A percentile compares a stretch with the other conserved stretches of the same genome.
Evolutionary conservation across 2,888 invertebrate species (phyloP).

Genomic region (Microplitis manilae): DNA sequence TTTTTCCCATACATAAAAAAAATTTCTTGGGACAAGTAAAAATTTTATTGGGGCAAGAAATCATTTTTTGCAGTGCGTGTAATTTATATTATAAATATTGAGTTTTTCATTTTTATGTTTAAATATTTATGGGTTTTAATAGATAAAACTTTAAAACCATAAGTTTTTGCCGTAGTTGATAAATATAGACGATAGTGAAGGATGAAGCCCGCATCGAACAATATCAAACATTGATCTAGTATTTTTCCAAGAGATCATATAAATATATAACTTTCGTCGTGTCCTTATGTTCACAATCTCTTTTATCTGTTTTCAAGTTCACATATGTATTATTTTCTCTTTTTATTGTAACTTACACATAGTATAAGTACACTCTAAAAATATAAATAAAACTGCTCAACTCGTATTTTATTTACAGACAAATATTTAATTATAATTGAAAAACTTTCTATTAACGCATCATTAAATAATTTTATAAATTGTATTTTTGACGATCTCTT

Average conservation of each 20-base stretch:
- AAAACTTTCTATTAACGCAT: background rate
- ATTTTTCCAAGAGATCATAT: background rate
- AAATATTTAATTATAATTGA: background rate
- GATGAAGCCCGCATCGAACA: background rate
- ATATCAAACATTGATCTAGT: background rate
- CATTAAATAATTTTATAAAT: background rate
- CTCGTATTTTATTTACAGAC: background rate
- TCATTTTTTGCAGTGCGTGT: no score
- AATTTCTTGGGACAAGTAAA: no score
- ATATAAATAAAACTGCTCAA: background rate
- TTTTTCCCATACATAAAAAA: no score
- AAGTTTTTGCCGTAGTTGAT: no score
- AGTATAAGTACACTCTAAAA: background rate
- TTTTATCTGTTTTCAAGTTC: background rate
- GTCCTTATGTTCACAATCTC: conserved; percentile 2
- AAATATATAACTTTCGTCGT: conserved; percentile 4
- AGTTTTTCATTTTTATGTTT: no score
- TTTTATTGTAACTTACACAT: background rate
- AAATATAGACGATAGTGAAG: background rate
- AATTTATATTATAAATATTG: no score
- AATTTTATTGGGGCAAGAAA: no score
- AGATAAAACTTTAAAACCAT: no score
- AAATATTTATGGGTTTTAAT: no score
- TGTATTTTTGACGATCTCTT: background rate
- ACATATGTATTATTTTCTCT: background rate